Evolutionary conservation across 2,797 vertebrate genomes (phyloP), one percentile per base, ranked within the genome.

Genomic region (Cossypha niveicapilla): DNA sequence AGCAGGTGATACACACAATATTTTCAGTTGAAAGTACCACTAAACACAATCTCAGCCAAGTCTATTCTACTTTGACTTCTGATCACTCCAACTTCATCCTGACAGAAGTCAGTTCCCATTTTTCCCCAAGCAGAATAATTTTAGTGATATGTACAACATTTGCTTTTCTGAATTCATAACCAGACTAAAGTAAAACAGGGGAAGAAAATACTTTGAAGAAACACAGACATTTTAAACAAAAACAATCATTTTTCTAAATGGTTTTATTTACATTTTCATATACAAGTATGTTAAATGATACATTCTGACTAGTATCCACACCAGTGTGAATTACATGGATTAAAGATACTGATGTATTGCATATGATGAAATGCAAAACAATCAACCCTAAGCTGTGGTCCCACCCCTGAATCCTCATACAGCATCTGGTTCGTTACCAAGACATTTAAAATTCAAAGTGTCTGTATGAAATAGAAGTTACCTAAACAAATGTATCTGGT

Each of bases 191-290:
- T 80, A 94, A 70, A 90, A 90, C 18, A 74, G 79, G 67, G 92
- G 94, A 94, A 91, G 89, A 95, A 92, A 97, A 94, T 95, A 28
- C 57, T 93, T 92, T 87, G 88, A 72, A 89, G 82, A 95, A 95
- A 83, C 63, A 93, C 92, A 95, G 96, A 96, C 95, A 96, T 96
- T 97, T 96, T 92, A 93, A 97, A 97, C 96, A 96, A 97, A 97
- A 97, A 92, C 96, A 96, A 96, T 96, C 68, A 97, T 96, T 96
- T 97, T 96, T 97, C 97, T 98, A 95, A 91, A 97, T 51, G 65
- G 67, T 94, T 98, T 98, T 98, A 98, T 98, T 95, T 97, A 96
- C 96, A 98, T 88, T 92, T 97, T 95, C 95, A 97, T 92, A 97
- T 86, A 97, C 94, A 97, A 85, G 86, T 96, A 88, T 0, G 67